Evolutionary conservation across 2,888 invertebrate genomes (phyloP), one percentile per base, ranked within the genome.

Genomic region (Campopleginae sp.): DNA sequence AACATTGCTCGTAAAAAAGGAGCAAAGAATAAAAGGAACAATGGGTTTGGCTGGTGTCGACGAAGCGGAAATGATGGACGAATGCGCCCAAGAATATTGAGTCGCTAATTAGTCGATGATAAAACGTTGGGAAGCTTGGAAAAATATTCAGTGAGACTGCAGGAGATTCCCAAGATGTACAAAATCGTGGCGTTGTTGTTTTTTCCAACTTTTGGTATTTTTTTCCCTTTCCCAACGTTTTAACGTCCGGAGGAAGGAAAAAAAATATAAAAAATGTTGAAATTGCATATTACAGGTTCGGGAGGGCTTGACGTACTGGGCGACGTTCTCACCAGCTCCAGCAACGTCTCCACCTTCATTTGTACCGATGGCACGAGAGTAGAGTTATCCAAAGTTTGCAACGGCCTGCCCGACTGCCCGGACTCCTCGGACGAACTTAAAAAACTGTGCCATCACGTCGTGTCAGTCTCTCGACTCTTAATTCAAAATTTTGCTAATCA

Each of bases 391-490:
- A 90, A 94, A 72, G 94, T 95, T 3, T 96, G 96, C 89, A 95
- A 96, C 90, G 94, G 94, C 0, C 91, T 91, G 4, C 54, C 89
- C 0, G 94, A 96, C 83, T 96, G 96, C 89, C 92, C 94, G 0
- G 96, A 96, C 93, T 94, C 94, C 17, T 95, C 95, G 17, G 96
- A 96, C 92, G 96, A 96, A 92, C 94, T 94, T 12, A 81, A 74
- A 54, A 89, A 89, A 77, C 80, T 92, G 14, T 91, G 91, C 61
- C 89, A 88, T 80, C 91, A 89, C 48, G 65, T 91, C 8, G 79
- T 89, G 91, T 91, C 85, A 88, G 89, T 84, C n/a, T n/a, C n/a
- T n/a, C n/a, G n/a, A n/a, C n/a, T n/a, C n/a, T n/a, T 33, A 33
- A 61, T 77, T 42, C 10, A 10, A 33, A 33, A 33, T 33, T 33